Percentiles rank a stretch among this genome's conserved stretches.
Evolutionary conservation across 2,888 invertebrate species (phyloP).

Genomic region (Periphyllus acericola): DNA sequence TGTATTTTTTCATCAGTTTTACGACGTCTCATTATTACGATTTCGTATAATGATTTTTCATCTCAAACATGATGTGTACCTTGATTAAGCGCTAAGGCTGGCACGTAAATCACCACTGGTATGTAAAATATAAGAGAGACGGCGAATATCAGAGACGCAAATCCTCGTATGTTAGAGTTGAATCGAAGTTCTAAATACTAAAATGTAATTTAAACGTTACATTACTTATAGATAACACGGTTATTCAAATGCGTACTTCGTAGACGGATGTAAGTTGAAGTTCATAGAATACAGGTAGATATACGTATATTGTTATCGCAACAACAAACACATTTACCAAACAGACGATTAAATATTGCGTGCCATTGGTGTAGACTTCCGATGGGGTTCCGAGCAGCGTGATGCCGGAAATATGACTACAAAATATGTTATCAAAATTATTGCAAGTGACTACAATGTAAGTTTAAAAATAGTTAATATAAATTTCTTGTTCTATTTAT

Average conservation of each 20-base stretch:
- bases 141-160: conserved; percentile 64
- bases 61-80: conserved; percentile 68
- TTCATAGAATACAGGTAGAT: conserved; percentile 79
- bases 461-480: too few species aligned
- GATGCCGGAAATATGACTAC: conserved; percentile 80
- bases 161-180: conserved; percentile 64
- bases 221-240: too few species aligned
- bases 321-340: conserved; percentile 67
- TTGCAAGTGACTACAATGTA: too few species aligned
- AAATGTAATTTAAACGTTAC: conserved; percentile 42
- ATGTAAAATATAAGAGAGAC: conserved; percentile 73
- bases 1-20: too few species aligned
- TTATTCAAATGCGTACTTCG: conserved; percentile 69
- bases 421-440: conserved; percentile 34
- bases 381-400: conserved; percentile 78
- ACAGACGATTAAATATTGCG: conserved; percentile 60
- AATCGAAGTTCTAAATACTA: conserved; percentile 66
- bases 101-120: conserved; percentile 88
- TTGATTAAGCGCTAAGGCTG: conserved; percentile 86
- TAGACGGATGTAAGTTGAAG: conserved; percentile 80
- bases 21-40: neutral
- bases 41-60: neutral
- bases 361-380: conserved; percentile 80
- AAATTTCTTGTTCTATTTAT: too few species aligned
- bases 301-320: conserved; percentile 71